A percentile compares a stretch with the other conserved stretches of the same genome.
Evolutionary conservation across 2,113 vertebrate species (phyloP).

Genomic region (Stegostoma tigrinum): DNA sequence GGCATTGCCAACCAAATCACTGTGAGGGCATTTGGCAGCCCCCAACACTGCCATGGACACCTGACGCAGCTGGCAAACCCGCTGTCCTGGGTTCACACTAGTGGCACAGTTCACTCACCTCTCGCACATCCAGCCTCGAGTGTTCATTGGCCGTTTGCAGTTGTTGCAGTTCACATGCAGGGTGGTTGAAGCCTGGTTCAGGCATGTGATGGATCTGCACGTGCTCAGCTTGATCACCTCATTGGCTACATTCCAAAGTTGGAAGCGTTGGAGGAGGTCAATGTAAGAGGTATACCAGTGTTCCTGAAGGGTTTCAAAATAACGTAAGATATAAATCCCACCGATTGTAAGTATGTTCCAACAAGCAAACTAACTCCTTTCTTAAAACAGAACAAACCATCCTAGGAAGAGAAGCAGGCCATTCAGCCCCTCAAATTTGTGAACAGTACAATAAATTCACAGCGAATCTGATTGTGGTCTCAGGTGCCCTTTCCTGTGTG

Average conservation of each 20-base stretch:
- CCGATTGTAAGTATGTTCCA: not conserved
- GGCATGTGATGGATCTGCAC: constrained; percentile 13
- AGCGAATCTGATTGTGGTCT: not conserved
- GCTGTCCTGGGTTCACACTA: too few species aligned
- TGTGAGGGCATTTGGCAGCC: too few species aligned
- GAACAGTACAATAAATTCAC: not conserved
- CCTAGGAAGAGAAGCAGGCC: not conserved
- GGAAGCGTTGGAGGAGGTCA: constrained; percentile 36
- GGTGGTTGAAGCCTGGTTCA: constrained; percentile 36
- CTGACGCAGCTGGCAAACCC: not conserved
- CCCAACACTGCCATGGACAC: not conserved
- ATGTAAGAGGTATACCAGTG: constrained; percentile 38
- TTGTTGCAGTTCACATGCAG: constrained; percentile 37
- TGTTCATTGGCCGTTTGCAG: constrained; percentile 31
- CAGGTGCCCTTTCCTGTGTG: not conserved
- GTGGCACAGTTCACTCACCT: not conserved
- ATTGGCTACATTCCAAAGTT: constrained; percentile 35
- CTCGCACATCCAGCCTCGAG: constrained; percentile 36
- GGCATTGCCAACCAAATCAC: not conserved
- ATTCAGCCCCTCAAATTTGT: not conserved
- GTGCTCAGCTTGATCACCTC: constrained; percentile 38
- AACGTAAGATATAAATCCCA: not conserved
- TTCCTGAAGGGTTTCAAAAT: not conserved
- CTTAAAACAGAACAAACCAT: not conserved
- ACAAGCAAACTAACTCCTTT: not conserved